Evolutionary conservation across 2,888 invertebrate species (phyloP), one percentile per base, ranked within the genome.

Genomic region (Drosophila buzzatii): DNA sequence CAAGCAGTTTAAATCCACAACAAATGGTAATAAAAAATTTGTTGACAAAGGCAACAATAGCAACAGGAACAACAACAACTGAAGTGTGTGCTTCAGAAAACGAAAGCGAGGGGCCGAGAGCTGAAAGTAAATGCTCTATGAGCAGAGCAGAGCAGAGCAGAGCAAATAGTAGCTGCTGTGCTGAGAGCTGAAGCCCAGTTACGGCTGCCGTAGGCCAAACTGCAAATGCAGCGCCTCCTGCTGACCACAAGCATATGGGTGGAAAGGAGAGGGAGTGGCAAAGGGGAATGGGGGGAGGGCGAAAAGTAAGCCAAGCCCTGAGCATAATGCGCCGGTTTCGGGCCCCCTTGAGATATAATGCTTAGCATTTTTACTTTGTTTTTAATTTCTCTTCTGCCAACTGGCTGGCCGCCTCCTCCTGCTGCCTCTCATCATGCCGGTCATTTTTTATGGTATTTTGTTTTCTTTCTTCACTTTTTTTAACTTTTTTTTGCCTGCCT

Each of bases 291-390:
- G 35, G 16, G 7, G 23, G 3, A 23, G 23, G 27, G 44, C n/a
- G 52, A 44, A 45, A 65, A 69, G 79, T 57, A 70, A 52, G 70
- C 59, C 62, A 76, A 63, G 63, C 80, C 47, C 79, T 70, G 66
- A 62, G 64, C 79, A 67, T 75, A 77, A 72, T 76, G 73, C 76
- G 68, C 67, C 49, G 64, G 65, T 58, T 76, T 68, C 55, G 68
- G 60, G 76, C 75, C 56, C 85, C 56, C 85, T 85, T 89, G 89
- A 85, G 86, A 84, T 83, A 74, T 84, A 86, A 76, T 83, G 83
- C 83, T 84, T 88, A 86, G 86, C 86, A 74, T 74, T 67, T 83
- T 73, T 70, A 66, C 66, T 67, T 53, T 62, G 20, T 60, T 49
- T 27, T 56, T 61, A 49, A 55, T 41, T 55, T 56, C 49, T 72